phyloP scores from a whole-genome alignment of 2,888 invertebrate species.

The Macaria notata region DNA sequence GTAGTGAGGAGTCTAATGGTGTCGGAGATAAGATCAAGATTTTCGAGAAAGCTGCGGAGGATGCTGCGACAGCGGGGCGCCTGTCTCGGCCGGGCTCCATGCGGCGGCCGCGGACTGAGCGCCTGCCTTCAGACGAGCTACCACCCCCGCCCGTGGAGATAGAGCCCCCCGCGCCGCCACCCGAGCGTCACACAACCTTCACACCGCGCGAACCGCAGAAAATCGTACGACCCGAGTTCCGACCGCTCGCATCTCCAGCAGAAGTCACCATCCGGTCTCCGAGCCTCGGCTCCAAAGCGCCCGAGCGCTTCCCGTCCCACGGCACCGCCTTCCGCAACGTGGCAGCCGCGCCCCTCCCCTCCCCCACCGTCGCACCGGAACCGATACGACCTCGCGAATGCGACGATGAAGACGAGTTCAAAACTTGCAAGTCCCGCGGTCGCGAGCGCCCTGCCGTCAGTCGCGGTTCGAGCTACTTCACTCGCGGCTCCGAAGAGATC shows the following conservation, averaged over 20 bases:
- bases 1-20: slow-evolving; percentile 62
- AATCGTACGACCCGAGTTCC: slow-evolving; percentile 74
- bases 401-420: slow-evolving; percentile 62
- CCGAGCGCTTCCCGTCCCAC: slow-evolving; percentile 73
- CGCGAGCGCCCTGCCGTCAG: slow-evolving; percentile 70
- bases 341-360: slow-evolving; percentile 58
- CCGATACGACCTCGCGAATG: slow-evolving; percentile 50
- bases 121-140: slow-evolving; percentile 37
- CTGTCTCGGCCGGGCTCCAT: slow-evolving; percentile 66
- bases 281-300: slow-evolving; percentile 66
- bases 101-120: slow-evolving; percentile 50
- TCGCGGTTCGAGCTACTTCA: slow-evolving; percentile 75
- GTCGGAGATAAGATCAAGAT: slow-evolving; percentile 78
- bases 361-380: slow-evolving; percentile 26
- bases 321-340: slow-evolving; percentile 77
- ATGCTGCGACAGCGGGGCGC: slow-evolving; percentile 54
- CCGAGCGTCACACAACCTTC: slow-evolving; percentile 66
- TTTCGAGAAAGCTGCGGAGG: slow-evolving; percentile 73
- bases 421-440: slow-evolving; percentile 65
- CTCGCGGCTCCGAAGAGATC: slow-evolving; percentile 74
- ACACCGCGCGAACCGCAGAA: slow-evolving; percentile 58
- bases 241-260: slow-evolving; percentile 64
- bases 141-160: slow-evolving; percentile 29
- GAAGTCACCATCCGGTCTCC: slow-evolving; percentile 74
- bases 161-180: slow-evolving; percentile 44